Conservation (phyloP, 2,797 vertebrate species). For the Glossophaga mutica region DNA sequence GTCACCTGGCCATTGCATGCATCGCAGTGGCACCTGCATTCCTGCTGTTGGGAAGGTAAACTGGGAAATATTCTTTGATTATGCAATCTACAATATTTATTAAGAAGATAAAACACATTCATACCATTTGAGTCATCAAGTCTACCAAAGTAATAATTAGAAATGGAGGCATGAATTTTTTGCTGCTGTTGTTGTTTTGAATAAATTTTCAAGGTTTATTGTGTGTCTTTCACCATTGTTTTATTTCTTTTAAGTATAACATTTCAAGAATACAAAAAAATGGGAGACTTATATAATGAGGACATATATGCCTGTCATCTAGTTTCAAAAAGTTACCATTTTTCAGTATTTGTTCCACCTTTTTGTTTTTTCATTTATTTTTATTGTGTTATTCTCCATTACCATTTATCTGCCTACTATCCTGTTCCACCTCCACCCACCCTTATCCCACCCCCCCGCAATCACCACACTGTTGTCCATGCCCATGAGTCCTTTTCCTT, state of each 20-base stretch:
- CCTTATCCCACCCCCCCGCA: background rate
- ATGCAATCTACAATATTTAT: background rate
- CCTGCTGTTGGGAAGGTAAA: background rate
- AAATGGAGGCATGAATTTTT: background rate
- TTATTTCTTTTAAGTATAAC: background rate
- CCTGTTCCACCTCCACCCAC: background rate
- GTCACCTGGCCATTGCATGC: background rate
- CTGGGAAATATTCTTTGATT: background rate
- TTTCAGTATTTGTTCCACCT: background rate
- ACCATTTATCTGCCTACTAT: background rate
- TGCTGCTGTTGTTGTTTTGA: background rate
- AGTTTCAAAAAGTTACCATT: background rate
- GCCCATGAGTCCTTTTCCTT: background rate
- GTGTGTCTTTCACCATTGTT: background rate
- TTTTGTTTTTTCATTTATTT: background rate
- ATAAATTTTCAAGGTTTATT: background rate
- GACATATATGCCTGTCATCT: background rate
- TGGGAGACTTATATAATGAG: background rate
- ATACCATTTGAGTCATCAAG: background rate
- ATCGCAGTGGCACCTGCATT: background rate
- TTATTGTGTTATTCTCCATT: background rate
- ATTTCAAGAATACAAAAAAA: background rate
- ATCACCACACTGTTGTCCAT: background rate
- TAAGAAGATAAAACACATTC: background rate
- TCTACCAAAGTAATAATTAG: background rate